These are phyloP conservation scores for Temnopleurus reevesii DNA, from an alignment of 53 echinoderm and acorn worm species.

Conservation along the genomic window DNA sequence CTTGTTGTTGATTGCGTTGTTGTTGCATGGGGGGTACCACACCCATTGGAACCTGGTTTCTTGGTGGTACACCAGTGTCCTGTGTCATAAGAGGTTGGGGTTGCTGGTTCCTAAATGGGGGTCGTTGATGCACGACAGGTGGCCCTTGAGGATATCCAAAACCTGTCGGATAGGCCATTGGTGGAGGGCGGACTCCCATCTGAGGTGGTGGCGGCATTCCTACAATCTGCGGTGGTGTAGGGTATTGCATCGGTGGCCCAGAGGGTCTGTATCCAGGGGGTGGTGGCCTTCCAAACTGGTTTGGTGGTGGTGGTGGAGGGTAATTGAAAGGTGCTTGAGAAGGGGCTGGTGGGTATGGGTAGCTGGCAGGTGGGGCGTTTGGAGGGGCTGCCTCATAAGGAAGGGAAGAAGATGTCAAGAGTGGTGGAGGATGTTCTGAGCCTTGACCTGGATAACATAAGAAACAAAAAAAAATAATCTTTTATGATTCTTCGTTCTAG, in stretches of 20 bases:
- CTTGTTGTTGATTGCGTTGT: not conserved
- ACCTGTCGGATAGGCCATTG: not conserved
- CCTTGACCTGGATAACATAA: not conserved
- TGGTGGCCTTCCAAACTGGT: not conserved
- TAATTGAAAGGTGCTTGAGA: not conserved
- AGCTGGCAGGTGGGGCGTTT: not conserved
- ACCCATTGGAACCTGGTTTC: slow-evolving; percentile 8
- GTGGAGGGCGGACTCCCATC: slow-evolving; percentile 1
- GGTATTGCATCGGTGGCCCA: not conserved
- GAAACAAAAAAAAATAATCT: no score
- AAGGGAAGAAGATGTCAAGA: not conserved
- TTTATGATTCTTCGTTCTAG: no score
- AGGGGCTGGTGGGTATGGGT: not conserved
- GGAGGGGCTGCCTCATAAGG: not conserved
- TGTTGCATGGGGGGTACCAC: slow-evolving; percentile 29
- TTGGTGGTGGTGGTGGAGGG: slow-evolving; percentile 20
- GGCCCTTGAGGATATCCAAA: not conserved
- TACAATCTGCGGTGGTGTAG: not conserved
- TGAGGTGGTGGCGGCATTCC: slow-evolving; percentile 2
- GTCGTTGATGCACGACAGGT: not conserved
- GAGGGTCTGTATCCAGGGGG: not conserved
- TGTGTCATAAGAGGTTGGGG: not conserved
- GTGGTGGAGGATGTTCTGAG: not conserved
- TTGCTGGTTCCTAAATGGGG: not conserved
- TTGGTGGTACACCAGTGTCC: not conserved